Conservation (phyloP, 2,888 invertebrate species). For the Digitonthophagus gazella region DNA sequence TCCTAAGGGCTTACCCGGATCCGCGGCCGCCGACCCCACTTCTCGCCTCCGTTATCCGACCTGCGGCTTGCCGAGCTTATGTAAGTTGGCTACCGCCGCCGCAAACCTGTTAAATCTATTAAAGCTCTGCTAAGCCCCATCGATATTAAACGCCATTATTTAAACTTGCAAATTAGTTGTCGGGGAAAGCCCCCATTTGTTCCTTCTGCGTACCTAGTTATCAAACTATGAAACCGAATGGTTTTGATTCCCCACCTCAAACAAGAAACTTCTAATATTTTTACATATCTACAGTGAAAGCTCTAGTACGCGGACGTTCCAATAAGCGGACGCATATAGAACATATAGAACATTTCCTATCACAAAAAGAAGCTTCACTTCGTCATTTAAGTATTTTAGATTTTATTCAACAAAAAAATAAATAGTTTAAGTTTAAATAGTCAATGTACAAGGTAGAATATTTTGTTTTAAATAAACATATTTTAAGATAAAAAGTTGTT, state of each 20-base stretch:
- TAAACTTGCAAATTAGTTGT: conserved; percentile 13
- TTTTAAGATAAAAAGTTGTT: too few species aligned
- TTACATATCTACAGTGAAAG: too few species aligned
- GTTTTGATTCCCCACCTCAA: not conserved
- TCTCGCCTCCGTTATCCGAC: conserved; percentile 3
- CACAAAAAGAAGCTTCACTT: too few species aligned
- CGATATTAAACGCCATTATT: conserved; percentile 17
- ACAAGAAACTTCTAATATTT: too few species aligned
- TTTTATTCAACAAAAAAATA: too few species aligned
- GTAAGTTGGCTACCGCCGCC: not conserved
- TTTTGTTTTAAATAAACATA: too few species aligned
- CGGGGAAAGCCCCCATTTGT: not conserved
- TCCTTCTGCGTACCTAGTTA: not conserved
- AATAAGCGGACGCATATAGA: too few species aligned
- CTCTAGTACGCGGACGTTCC: too few species aligned
- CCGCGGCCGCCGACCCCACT: conserved; percentile 28
- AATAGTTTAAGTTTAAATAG: too few species aligned
- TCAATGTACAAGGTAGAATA: too few species aligned
- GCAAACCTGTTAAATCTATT: conserved; percentile 1
- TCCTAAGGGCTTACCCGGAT: conserved; percentile 24
- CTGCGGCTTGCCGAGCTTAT: conserved; percentile 12
- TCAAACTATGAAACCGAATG: not conserved
- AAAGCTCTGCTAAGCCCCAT: conserved; percentile 1
- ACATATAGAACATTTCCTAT: too few species aligned
- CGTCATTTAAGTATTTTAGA: too few species aligned